These are phyloP conservation scores for Spea multiplicata DNA, from an alignment of 2,113 vertebrate species.

Conservation along the genomic window DNA sequence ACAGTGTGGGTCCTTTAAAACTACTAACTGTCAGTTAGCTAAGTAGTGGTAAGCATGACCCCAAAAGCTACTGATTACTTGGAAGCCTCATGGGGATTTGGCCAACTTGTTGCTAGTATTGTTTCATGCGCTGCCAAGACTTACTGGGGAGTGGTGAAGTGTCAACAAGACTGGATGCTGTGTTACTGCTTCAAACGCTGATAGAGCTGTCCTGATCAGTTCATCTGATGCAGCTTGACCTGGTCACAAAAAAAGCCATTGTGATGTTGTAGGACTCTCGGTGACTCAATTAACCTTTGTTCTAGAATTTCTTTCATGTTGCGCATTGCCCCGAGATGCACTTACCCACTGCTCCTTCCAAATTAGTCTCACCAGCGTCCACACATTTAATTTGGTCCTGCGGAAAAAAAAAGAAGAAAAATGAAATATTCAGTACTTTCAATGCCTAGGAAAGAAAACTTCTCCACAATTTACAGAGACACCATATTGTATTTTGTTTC, in stretches of 20 bases:
- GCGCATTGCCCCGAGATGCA: constrained; percentile 15
- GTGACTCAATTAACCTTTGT: constrained; percentile 23
- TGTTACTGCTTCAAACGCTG: constrained; percentile 79
- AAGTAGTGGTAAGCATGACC: constrained; percentile 35
- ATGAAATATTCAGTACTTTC: background rate
- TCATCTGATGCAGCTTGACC: constrained; percentile 79
- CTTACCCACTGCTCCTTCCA: constrained; percentile 83
- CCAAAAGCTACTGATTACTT: constrained; percentile 18
- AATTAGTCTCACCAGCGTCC: constrained; percentile 81
- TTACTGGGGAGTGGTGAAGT: constrained; percentile 72
- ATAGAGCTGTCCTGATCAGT: constrained; percentile 78
- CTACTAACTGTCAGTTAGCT: constrained; percentile 3
- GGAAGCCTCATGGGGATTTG: constrained; percentile 19
- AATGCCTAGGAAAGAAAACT: too few relatives aligned
- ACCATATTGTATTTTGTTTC: too few relatives aligned
- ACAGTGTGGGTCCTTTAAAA: background rate
- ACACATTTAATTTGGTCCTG: constrained; percentile 78
- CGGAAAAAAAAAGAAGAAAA: constrained; percentile 43
- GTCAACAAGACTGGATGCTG: constrained; percentile 78
- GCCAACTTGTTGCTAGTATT: constrained; percentile 20
- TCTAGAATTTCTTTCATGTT: constrained; percentile 2
- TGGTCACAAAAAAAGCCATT: constrained; percentile 56
- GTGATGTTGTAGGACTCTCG: constrained; percentile 18
- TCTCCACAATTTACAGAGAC: too few relatives aligned
- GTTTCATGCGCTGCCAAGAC: constrained; percentile 56